Evolutionary conservation across 2,888 invertebrate species (phyloP).

Genomic region (Dasypolia templi): DNA sequence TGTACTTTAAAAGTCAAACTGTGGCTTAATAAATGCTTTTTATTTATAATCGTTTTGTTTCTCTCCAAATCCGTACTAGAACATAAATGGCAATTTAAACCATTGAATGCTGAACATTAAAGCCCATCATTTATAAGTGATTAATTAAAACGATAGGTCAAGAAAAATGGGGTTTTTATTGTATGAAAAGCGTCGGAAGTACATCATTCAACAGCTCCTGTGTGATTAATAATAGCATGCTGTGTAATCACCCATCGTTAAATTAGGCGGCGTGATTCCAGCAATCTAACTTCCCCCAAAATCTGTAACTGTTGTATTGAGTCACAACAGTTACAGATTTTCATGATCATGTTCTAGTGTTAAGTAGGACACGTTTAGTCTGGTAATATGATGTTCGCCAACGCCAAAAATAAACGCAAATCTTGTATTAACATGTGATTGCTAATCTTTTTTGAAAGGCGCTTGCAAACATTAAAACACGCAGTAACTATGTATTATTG

Average conservation of each 20-base stretch:
- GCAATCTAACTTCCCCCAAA: too few relatives aligned
- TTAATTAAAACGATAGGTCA: neutral
- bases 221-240: slow-evolving; percentile 5
- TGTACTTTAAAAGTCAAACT: slow-evolving; percentile 55
- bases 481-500: too few relatives aligned
- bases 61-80: neutral
- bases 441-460: slow-evolving; percentile 18
- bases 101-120: neutral
- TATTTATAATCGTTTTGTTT: slow-evolving; percentile 55
- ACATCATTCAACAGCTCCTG: slow-evolving; percentile 20
- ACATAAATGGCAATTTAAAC: neutral
- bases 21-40: slow-evolving; percentile 63
- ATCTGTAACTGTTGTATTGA: too few relatives aligned
- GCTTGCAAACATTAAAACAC: neutral
- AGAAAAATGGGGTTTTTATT: neutral
- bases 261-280: neutral
- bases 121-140: neutral
- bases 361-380: neutral
- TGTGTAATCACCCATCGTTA: neutral
- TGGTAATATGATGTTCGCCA: neutral
- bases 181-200: neutral
- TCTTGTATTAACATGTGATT: neutral
- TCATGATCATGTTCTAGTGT: neutral
- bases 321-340: too few relatives aligned
- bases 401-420: neutral